phyloP scores from a whole-genome alignment of 2,797 vertebrate species.

The Rhinichthys osculus region DNA sequence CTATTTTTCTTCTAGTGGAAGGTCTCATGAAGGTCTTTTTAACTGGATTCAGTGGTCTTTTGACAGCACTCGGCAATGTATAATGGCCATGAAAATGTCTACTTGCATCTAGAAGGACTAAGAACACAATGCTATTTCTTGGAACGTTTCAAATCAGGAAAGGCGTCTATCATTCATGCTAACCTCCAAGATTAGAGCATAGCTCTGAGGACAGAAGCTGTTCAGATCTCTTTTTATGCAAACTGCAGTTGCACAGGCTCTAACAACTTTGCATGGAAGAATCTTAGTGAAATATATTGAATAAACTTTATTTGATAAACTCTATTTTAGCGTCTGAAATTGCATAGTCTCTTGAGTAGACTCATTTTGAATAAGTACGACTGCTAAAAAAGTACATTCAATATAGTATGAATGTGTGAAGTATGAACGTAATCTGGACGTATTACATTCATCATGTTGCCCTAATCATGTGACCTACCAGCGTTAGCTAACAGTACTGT shows the following conservation, averaged over 20 bases:
- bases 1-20: neutral
- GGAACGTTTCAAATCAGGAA: conserved; percentile 72
- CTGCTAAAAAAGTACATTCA: too few species aligned
- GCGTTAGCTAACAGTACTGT: too few species aligned
- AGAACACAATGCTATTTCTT: conserved; percentile 69
- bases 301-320: neutral
- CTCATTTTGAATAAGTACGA: too few species aligned
- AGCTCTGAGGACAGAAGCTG: conserved; percentile 64
- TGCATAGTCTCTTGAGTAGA: too few species aligned
- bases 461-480: too few species aligned
- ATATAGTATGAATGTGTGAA: too few species aligned
- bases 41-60: conserved; percentile 65
- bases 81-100: conserved; percentile 58
- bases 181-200: conserved; percentile 72
- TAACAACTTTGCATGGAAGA: neutral
- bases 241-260: neutral
- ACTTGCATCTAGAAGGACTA: conserved; percentile 59
- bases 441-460: too few species aligned
- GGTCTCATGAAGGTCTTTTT: conserved; percentile 16
- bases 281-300: neutral
- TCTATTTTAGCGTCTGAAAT: neutral
- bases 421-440: too few species aligned
- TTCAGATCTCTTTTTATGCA: neutral
- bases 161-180: conserved; percentile 39
- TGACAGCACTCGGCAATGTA: conserved; percentile 63